These are phyloP conservation scores for Xenops minutus DNA, from an alignment of 2,797 vertebrate species.

Conservation along the genomic window DNA sequence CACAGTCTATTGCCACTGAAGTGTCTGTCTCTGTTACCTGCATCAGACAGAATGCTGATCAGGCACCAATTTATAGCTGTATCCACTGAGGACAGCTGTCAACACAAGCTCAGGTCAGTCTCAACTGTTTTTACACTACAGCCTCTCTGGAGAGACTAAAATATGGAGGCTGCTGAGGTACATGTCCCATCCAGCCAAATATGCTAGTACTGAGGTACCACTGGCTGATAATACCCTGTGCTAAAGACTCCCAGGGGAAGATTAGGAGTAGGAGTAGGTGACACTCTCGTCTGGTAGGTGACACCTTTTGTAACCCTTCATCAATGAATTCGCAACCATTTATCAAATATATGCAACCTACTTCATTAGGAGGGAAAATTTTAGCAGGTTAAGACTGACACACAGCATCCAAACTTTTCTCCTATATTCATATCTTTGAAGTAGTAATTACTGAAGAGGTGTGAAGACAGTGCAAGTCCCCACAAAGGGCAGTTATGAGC, in stretches of 20 bases:
- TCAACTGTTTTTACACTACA: neutral
- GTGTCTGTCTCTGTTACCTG: neutral
- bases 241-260: neutral
- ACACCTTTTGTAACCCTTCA: neutral
- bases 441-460: neutral
- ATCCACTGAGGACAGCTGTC: neutral
- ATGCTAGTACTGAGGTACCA: neutral
- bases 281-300: neutral
- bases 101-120: neutral
- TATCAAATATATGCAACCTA: neutral
- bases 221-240: neutral
- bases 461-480: neutral
- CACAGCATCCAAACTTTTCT: neutral
- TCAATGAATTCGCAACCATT: neutral
- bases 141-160: neutral
- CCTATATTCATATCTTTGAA: neutral
- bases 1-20: neutral
- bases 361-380: neutral
- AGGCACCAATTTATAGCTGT: neutral
- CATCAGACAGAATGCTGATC: neutral
- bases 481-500: neutral
- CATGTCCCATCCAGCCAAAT: neutral
- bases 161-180: neutral
- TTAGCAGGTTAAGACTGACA: neutral
- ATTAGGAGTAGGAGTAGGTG: neutral